A percentile compares a stretch with the other conserved stretches of the same genome.
Conservation (phyloP, 2,113 vertebrate genomes). For the Hoplias malabaricus region DNA sequence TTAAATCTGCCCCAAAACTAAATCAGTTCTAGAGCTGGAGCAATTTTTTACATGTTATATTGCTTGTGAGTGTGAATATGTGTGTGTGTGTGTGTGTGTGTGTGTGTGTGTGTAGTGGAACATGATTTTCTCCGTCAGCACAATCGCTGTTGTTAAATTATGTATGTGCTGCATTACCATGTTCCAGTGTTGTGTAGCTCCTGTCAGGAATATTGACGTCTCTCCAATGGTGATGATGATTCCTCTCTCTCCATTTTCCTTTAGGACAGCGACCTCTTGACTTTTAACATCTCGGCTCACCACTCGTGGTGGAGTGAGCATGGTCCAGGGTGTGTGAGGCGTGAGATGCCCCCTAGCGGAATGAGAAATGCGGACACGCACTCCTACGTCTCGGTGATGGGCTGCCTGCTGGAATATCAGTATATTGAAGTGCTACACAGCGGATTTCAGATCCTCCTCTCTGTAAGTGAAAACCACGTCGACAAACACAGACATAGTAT, state of each 20-base stretch:
- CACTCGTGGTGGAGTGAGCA: conserved; percentile 91
- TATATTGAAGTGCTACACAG: conserved; percentile 89
- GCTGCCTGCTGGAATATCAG: conserved; percentile 83
- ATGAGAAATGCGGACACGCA: conserved; percentile 74
- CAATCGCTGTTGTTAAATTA: conserved; percentile 68
- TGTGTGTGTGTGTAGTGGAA: background rate
- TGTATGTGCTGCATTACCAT: conserved; percentile 60
- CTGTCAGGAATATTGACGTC: conserved; percentile 7
- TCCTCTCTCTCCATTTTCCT: conserved; percentile 31
- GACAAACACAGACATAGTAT: background rate
- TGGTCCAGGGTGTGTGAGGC: conserved; percentile 79
- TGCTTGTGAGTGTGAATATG: background rate
- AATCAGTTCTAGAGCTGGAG: no score
- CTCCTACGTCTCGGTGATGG: conserved; percentile 80
- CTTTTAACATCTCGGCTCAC: conserved; percentile 87
- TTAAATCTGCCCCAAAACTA: background rate
- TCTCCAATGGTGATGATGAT: conserved; percentile 7
- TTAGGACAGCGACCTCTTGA: conserved; percentile 85
- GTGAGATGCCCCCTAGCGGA: conserved; percentile 72
- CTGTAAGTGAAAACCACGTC: conserved; percentile 71
- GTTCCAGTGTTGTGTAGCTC: background rate
- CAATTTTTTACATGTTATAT: no score
- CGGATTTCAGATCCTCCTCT: conserved; percentile 82
- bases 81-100: background rate
- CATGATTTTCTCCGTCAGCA: conserved; percentile 9